These are phyloP conservation scores for Merops nubicus DNA, from an alignment of 2,113 vertebrate species.

Conservation along the genomic window DNA sequence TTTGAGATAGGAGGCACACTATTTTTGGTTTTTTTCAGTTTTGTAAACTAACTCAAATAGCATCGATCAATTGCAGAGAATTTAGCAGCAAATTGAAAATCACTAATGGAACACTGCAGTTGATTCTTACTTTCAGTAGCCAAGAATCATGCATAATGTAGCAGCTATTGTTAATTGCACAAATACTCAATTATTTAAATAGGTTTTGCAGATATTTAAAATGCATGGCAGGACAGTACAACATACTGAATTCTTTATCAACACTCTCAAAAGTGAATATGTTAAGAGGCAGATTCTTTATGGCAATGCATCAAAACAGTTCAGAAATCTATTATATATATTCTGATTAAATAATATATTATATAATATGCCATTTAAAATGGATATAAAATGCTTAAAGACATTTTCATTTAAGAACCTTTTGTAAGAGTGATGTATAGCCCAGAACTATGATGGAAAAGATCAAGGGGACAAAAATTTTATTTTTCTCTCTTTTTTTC, in stretches of 20 bases:
- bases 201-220: background rate
- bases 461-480: background rate
- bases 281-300: background rate
- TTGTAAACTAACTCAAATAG: background rate
- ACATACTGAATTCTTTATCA: background rate
- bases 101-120: background rate
- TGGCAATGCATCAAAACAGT: background rate
- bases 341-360: background rate
- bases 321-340: background rate
- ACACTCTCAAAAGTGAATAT: background rate
- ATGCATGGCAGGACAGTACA: background rate
- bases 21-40: background rate
- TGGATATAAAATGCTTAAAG: background rate
- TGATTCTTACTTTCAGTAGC: background rate
- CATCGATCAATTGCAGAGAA: background rate
- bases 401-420: background rate
- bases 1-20: background rate
- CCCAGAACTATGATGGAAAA: background rate
- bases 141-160: conserved; percentile 21
- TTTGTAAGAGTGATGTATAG: background rate
- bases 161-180: background rate
- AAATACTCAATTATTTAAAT: background rate
- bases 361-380: background rate
- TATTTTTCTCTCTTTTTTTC: background rate
- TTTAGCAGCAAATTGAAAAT: conserved; percentile 31